phyloP scores from a whole-genome alignment of 2,113 vertebrate genomes.

The Apodemus speciosus region DNA sequence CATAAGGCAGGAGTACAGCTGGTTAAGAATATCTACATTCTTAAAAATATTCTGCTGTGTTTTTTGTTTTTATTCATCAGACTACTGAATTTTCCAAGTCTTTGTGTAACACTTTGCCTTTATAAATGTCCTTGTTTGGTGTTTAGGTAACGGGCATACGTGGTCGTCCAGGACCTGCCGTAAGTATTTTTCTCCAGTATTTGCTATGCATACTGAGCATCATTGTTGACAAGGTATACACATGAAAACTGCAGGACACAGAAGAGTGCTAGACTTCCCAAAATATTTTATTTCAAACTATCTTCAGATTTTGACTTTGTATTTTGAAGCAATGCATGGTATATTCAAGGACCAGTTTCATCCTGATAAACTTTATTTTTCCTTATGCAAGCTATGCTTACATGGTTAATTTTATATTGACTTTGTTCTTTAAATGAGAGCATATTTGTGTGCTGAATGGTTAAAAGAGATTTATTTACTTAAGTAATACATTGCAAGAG shows the following conservation, averaged over 20 bases:
- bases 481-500: neutral
- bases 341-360: neutral
- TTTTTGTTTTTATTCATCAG: neutral
- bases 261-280: neutral
- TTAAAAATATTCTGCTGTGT: neutral
- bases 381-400: neutral
- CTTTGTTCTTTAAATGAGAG: neutral
- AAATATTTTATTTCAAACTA: neutral
- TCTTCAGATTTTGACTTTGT: neutral
- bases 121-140: neutral
- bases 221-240: neutral
- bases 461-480: neutral
- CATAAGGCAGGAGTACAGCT: neutral
- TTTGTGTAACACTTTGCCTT: neutral
- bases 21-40: neutral
- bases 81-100: neutral
- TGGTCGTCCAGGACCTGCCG: conserved; percentile 92
- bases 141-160: conserved; percentile 93
- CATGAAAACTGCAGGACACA: neutral
- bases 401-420: neutral
- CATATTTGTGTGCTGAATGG: neutral
- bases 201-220: neutral
- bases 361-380: neutral
- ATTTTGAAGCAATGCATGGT: neutral
- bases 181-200: conserved; percentile 82